These are phyloP conservation scores for Drosophila silvestris DNA, from an alignment of 2,888 invertebrate species.

Conservation along the genomic window DNA sequence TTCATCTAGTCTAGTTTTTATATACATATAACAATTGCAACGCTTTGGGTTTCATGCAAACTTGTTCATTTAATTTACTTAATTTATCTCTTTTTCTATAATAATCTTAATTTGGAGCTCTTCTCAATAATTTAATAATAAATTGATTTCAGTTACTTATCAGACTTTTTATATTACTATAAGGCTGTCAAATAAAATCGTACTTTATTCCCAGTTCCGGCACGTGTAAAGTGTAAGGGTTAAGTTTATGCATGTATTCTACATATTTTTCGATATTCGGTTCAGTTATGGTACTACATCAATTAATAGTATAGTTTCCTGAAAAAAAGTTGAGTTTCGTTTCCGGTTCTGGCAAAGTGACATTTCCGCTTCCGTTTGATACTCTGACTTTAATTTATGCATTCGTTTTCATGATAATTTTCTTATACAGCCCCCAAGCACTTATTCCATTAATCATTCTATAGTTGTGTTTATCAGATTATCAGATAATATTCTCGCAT, in stretches of 20 bases:
- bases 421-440: neutral
- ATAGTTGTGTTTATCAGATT: neutral
- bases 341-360: neutral
- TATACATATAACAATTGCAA: slow-evolving; percentile 16
- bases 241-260: neutral
- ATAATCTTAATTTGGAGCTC: neutral
- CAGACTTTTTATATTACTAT: neutral
- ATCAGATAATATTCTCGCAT: neutral
- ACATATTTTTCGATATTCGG: neutral
- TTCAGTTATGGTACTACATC: neutral
- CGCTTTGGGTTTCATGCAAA: neutral
- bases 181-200: neutral
- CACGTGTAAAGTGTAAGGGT: too few relatives aligned
- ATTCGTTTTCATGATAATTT: neutral
- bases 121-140: neutral
- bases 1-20: neutral
- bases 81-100: neutral
- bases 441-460: neutral
- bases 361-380: neutral
- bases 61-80: neutral
- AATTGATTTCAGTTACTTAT: neutral
- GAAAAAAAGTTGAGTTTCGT: neutral
- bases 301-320: neutral
- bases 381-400: neutral
- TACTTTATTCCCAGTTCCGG: neutral